A percentile compares a stretch with the other conserved stretches of the same genome.
These are phyloP conservation scores for Arvicola amphibius DNA, from an alignment of 2,797 vertebrate genomes.

Conservation along the genomic window DNA sequence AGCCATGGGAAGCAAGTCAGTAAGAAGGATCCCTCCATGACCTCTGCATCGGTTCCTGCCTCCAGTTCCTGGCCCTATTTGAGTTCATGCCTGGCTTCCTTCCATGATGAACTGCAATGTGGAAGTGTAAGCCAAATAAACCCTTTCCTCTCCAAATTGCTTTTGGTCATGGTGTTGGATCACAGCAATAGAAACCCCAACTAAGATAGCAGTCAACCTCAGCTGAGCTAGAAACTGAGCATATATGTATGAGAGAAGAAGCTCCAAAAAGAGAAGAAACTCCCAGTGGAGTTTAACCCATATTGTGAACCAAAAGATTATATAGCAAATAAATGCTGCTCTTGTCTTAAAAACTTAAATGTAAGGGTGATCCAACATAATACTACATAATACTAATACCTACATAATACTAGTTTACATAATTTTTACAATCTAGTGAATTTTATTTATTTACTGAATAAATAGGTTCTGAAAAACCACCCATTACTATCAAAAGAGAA, in stretches of 20 bases:
- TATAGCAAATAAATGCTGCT: neutral
- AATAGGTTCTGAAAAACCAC: neutral
- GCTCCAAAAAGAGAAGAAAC: neutral
- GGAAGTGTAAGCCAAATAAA: neutral
- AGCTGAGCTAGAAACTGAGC: neutral
- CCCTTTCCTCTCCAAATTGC: neutral
- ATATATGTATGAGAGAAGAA: neutral
- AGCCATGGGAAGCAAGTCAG: neutral
- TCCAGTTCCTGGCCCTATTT: neutral
- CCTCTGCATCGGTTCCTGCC: neutral
- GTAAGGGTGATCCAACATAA: neutral
- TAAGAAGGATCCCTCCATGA: neutral
- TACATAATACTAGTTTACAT: conserved; percentile 7
- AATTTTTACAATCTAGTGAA: neutral
- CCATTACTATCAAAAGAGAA: neutral
- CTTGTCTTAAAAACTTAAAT: conserved; percentile 19
- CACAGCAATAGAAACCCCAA: neutral
- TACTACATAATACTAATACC: too few species aligned
- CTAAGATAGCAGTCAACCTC: neutral
- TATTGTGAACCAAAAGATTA: neutral
- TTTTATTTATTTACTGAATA: too few species aligned
- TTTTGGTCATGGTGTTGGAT: neutral
- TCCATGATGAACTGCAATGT: neutral
- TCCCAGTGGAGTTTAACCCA: neutral
- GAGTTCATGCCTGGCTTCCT: neutral